Evolutionary conservation across 92 coral and sea anemone species (phyloP), one percentile per base, ranked within the genome.

Genomic region (Phenganax marumi): DNA sequence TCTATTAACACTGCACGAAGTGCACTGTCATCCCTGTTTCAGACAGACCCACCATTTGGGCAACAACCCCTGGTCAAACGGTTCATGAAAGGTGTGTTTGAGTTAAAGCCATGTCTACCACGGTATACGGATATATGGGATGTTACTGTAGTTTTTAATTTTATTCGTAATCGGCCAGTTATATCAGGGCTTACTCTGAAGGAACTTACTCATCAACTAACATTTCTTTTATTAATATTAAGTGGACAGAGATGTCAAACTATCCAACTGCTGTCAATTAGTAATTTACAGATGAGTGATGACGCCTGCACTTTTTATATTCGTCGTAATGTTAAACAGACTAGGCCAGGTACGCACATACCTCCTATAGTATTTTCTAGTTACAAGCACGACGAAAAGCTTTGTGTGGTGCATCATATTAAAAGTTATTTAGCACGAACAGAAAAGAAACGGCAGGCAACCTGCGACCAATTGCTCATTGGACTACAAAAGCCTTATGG

Each of bases 1-100:
- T 9, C 91, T 61, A 73, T 88, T 2, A 88, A 88, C 53, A 84
- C 84, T n/a, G 84, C 84, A 18, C 60, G 86, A 19, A 88, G 86
- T 53, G 86, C 86, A 68, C 58, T 88, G 56, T 85, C 86, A n/a
- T 63, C 81, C 0, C 33, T 88, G 14, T 61, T 62, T 21, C 91
- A 79, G 53, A 75, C 50, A 5, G 10, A 54, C 3, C 23, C 33
- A 8, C 82, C 91, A 6, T 88, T 84, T 84, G 91, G 91, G 10
- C 86, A 78, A n/a, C n/a, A n/a, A n/a, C n/a, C n/a, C n/a, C n/a
- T n/a, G n/a, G n/a, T n/a, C n/a, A n/a, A n/a, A n/a, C n/a, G n/a
- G n/a, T n/a, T n/a, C n/a, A n/a, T n/a, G n/a, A n/a, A n/a, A n/a
- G n/a, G n/a, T n/a, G n/a, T n/a, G n/a, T n/a, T n/a, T n/a, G n/a